phyloP scores from a whole-genome alignment of 2,888 invertebrate species.

The Cerastis leucographa region DNA sequence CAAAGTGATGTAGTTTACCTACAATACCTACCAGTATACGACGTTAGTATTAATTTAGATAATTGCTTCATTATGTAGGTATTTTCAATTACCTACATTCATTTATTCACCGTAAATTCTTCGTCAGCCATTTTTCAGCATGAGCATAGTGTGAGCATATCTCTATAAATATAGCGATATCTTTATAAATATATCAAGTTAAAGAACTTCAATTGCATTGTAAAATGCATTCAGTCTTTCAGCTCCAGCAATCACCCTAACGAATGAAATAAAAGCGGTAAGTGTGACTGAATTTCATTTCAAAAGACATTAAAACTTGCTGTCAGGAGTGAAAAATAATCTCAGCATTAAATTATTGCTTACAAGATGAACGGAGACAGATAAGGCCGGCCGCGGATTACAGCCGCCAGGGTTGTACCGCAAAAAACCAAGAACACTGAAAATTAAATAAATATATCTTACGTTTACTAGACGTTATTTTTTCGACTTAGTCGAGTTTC shows the following conservation, averaged over 20 bases:
- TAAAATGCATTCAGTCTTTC: slow-evolving; percentile 44
- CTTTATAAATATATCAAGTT: background rate
- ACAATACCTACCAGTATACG: background rate
- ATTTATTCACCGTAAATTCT: background rate
- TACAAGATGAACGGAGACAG: slow-evolving; percentile 85
- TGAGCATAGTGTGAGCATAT: no score
- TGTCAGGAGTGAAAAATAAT: slow-evolving; percentile 89
- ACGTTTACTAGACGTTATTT: slow-evolving; percentile 25
- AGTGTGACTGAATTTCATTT: slow-evolving; percentile 85
- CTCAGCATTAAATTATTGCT: slow-evolving; percentile 86
- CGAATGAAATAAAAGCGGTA: slow-evolving; percentile 77
- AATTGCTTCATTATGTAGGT: background rate
- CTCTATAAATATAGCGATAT: no score
- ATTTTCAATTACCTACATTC: background rate
- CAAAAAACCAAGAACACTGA: slow-evolving; percentile 3
- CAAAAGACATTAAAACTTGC: slow-evolving; percentile 89
- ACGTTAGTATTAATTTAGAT: background rate
- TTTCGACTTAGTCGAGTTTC: slow-evolving; percentile 18
- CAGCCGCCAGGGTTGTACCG: slow-evolving; percentile 63
- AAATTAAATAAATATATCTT: slow-evolving; percentile 29
- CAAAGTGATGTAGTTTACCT: background rate
- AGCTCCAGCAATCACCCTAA: slow-evolving; percentile 68
- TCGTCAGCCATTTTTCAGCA: background rate
- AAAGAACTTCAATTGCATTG: slow-evolving; percentile 23
- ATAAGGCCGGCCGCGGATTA: slow-evolving; percentile 81